phyloP scores from a whole-genome alignment of 2,888 invertebrate species.

The Teleiodes luculella region DNA sequence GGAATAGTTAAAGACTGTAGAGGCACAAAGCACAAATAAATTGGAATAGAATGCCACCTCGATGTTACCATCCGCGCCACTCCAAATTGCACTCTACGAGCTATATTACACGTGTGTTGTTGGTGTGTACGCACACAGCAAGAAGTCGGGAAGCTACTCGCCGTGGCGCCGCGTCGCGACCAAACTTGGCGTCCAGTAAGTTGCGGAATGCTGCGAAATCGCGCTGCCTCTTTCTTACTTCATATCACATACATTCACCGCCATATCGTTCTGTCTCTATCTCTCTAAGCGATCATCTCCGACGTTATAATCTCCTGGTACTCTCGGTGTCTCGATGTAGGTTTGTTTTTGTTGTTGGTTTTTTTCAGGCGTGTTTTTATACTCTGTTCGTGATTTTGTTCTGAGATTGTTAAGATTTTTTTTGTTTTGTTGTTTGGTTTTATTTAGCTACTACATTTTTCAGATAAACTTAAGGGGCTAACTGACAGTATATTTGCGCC shows the following conservation, averaged over 20 bases:
- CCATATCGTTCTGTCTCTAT: slow-evolving; percentile 51
- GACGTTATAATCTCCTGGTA: slow-evolving; percentile 37
- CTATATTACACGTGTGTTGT: slow-evolving; percentile 66
- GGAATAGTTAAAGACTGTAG: too few relatives aligned
- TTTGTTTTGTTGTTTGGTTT: background rate
- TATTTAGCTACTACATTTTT: background rate
- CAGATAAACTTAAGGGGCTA: too few relatives aligned
- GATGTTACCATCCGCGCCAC: slow-evolving; percentile 36
- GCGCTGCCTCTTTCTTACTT: slow-evolving; percentile 57
- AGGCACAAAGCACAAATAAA: background rate
- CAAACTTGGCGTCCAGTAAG: slow-evolving; percentile 97
- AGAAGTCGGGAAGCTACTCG: slow-evolving; percentile 88
- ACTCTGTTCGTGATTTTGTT: background rate
- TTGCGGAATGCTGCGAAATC: slow-evolving; percentile 61
- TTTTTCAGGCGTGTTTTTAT: slow-evolving; percentile 6
- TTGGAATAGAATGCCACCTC: slow-evolving; percentile 32
- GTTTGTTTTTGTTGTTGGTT: slow-evolving; percentile 16
- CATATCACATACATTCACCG: slow-evolving; percentile 50
- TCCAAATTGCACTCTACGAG: slow-evolving; percentile 43
- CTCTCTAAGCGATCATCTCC: slow-evolving; percentile 33
- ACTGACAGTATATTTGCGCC: too few relatives aligned
- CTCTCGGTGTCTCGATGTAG: slow-evolving; percentile 23
- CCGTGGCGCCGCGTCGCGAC: slow-evolving; percentile 96
- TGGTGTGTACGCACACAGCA: slow-evolving; percentile 71
- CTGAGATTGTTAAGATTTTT: background rate